phyloP scores from a whole-genome alignment of 2,797 vertebrate genomes.

The Mus caroli region DNA sequence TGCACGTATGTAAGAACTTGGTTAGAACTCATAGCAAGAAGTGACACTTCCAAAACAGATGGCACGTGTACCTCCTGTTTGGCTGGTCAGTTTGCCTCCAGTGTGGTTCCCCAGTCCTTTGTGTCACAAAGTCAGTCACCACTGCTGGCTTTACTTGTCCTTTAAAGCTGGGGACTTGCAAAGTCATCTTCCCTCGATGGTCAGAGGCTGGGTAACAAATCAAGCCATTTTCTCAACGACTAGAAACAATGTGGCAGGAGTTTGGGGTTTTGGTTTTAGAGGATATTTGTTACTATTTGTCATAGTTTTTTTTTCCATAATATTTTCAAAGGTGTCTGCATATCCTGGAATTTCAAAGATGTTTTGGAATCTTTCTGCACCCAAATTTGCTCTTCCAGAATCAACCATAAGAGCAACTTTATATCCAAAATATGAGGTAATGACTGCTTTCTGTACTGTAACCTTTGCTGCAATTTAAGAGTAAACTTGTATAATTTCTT shows the following conservation, averaged over 20 bases:
- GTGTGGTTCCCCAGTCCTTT: background rate
- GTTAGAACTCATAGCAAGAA: background rate
- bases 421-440: constrained; percentile 91
- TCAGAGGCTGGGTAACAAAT: constrained; percentile 1
- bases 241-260: constrained; percentile 36
- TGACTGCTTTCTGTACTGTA: constrained; percentile 58
- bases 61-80: background rate
- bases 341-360: constrained; percentile 87
- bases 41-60: background rate
- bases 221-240: background rate
- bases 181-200: background rate
- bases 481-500: constrained; percentile 39
- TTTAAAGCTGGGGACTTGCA: background rate
- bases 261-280: background rate
- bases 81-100: background rate
- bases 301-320: constrained; percentile 68
- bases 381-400: constrained; percentile 89
- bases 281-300: constrained; percentile 32
- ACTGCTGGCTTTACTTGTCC: background rate
- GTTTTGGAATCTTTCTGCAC: constrained; percentile 89
- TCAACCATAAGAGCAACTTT: constrained; percentile 88
- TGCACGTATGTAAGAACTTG: background rate
- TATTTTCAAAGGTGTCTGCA: constrained; percentile 86
- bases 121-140: background rate
- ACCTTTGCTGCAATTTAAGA: constrained; percentile 15